phyloP scores from a whole-genome alignment of 2,888 invertebrate species.

The Blera fallax region DNA sequence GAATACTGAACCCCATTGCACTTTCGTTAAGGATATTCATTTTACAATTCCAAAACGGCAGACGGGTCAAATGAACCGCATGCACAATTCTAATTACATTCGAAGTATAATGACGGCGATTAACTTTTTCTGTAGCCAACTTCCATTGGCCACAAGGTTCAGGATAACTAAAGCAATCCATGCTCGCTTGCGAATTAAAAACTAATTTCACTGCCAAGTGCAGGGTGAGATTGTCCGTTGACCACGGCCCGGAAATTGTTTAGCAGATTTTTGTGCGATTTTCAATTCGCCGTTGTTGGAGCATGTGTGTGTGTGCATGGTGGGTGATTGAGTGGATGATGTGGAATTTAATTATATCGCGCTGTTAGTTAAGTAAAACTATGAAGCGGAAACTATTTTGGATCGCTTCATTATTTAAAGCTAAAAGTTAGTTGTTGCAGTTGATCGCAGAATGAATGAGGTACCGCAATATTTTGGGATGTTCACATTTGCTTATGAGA shows the following conservation, averaged over 20 bases:
- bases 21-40: constrained; percentile 44
- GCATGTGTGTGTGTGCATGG: background rate
- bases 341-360: constrained; percentile 31
- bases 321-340: background rate
- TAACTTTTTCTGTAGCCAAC: constrained; percentile 30
- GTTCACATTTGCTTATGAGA: too few relatives aligned
- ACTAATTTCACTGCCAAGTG: constrained; percentile 48
- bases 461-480: too few relatives aligned
- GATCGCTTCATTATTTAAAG: background rate
- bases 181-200: constrained; percentile 42
- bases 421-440: background rate
- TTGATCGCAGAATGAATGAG: background rate
- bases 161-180: constrained; percentile 9
- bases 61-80: constrained; percentile 49
- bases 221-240: background rate
- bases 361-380: background rate
- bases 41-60: constrained; percentile 22
- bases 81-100: constrained; percentile 65
- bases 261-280: constrained; percentile 22
- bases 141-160: background rate
- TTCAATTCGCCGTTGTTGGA: background rate
- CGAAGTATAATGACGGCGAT: constrained; percentile 55
- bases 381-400: background rate
- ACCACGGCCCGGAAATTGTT: constrained; percentile 3
- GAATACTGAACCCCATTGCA: constrained; percentile 22